Percentiles rank a stretch among this genome's conserved stretches.
phyloP scores from a whole-genome alignment of 1,140 invertebrate species.

The Gonioctena quinquepunctata region DNA sequence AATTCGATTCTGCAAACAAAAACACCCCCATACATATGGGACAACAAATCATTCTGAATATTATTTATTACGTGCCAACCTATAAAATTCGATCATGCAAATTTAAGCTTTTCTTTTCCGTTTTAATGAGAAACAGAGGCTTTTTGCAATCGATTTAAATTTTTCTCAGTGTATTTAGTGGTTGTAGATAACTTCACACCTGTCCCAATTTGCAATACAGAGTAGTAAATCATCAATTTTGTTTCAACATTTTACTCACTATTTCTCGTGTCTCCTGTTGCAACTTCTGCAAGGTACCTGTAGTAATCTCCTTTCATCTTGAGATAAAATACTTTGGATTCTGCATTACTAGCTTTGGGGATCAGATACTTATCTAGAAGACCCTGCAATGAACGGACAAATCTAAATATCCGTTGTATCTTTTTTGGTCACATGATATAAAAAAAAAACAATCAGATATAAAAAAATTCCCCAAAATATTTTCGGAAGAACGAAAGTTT shows the following conservation, averaged over 20 bases:
- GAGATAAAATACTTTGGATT: conserved; percentile 98
- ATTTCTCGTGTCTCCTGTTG: conserved; percentile 91
- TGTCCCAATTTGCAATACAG: too few relatives aligned
- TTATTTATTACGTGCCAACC: too few relatives aligned
- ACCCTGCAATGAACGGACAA: conserved; percentile 53
- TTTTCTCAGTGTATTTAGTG: too few relatives aligned
- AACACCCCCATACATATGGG: too few relatives aligned
- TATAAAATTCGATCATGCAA: too few relatives aligned
- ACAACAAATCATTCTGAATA: too few relatives aligned
- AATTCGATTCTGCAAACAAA: too few relatives aligned
- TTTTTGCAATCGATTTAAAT: too few relatives aligned
- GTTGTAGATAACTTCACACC: too few relatives aligned
- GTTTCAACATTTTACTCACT: conserved; percentile 41
- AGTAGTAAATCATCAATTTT: background rate
- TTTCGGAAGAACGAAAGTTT: conserved; percentile 55
- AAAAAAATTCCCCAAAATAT: conserved; percentile 33
- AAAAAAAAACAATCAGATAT: conserved; percentile 15
- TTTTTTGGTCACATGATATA: background rate
- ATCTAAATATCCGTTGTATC: background rate
- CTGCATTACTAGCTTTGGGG: conserved; percentile 86
- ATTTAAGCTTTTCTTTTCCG: too few relatives aligned
- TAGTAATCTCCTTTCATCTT: conserved; percentile 99
- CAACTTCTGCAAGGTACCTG: conserved; percentile 96
- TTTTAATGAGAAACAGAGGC: too few relatives aligned
- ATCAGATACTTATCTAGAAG: conserved; percentile 94